A percentile compares a stretch with the other conserved stretches of the same genome.
Conservation (phyloP, 2,888 invertebrate genomes). For the Pandemis corylana region DNA sequence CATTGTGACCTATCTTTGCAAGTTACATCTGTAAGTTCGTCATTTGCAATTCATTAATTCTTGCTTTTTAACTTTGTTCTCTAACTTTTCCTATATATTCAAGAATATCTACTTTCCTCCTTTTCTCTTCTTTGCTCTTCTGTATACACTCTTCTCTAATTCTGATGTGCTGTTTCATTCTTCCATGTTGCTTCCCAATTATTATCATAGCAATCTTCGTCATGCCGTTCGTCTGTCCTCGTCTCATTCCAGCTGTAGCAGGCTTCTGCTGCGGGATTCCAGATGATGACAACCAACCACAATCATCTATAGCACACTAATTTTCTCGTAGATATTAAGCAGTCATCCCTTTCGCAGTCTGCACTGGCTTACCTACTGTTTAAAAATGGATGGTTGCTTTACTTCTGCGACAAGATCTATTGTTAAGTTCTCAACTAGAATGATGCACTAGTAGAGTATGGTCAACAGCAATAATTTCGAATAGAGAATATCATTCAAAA, state of each 20-base stretch:
- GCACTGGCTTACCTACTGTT: too few species aligned
- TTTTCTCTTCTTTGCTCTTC: neutral
- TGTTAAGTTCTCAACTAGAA: too few species aligned
- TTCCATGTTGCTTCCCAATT: neutral
- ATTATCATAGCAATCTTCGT: neutral
- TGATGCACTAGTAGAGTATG: too few species aligned
- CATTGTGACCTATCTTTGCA: too few species aligned
- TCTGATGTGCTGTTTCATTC: neutral
- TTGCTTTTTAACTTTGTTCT: neutral
- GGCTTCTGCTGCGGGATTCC: neutral
- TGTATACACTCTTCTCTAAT: neutral
- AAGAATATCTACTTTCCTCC: neutral
- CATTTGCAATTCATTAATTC: too few species aligned
- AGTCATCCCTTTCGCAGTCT: too few species aligned
- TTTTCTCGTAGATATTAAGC: too few species aligned
- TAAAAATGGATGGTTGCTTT: too few species aligned
- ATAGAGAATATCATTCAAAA: too few species aligned
- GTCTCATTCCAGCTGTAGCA: neutral
- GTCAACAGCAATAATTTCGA: too few species aligned
- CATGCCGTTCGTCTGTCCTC: neutral
- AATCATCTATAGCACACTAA: neutral
- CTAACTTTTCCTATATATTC: neutral
- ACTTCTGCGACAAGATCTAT: too few species aligned
- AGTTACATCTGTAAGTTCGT: too few species aligned
- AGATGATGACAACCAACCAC: neutral